Percentiles rank a stretch among this genome's conserved stretches.
These are phyloP conservation scores for Tenebrio molitor DNA, from an alignment of 1,140 invertebrate genomes.

Conservation along the genomic window DNA sequence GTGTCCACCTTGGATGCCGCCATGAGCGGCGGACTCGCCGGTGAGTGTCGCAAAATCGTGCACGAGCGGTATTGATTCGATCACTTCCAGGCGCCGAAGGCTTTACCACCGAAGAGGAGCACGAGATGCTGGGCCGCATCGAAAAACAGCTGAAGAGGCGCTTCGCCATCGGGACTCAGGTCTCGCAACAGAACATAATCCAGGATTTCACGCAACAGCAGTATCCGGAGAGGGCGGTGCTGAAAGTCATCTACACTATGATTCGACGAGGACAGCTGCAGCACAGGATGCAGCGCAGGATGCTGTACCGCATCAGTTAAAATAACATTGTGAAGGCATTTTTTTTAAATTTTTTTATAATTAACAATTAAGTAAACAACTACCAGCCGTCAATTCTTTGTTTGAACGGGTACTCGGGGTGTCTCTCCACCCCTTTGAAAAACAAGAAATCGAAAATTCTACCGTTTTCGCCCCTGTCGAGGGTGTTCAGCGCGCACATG, in stretches of 20 bases:
- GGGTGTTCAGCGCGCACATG: slow-evolving; percentile 67
- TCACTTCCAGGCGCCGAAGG: slow-evolving; percentile 88
- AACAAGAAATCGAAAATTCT: slow-evolving; percentile 73
- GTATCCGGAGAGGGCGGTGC: slow-evolving; percentile 89
- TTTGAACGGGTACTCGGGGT: slow-evolving; percentile 72
- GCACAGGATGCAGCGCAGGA: slow-evolving; percentile 95
- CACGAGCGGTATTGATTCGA: too few species aligned
- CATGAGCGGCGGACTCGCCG: slow-evolving; percentile 89
- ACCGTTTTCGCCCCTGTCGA: slow-evolving; percentile 71
- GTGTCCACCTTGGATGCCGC: slow-evolving; percentile 98
- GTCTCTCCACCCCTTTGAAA: slow-evolving; percentile 71
- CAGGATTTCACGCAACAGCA: slow-evolving; percentile 95
- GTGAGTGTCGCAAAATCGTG: slow-evolving; percentile 67
- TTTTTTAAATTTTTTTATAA: slow-evolving; percentile 4
- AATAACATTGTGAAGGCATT: not conserved
- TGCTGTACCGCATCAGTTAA: slow-evolving; percentile 89
- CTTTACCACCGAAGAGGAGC: slow-evolving; percentile 95
- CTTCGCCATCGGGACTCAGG: slow-evolving; percentile 96
- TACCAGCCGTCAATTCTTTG: slow-evolving; percentile 30
- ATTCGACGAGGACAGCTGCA: slow-evolving; percentile 95
- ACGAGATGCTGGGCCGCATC: slow-evolving; percentile 88
- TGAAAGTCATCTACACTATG: slow-evolving; percentile 95
- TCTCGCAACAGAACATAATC: slow-evolving; percentile 94
- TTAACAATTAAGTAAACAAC: slow-evolving; percentile 4
- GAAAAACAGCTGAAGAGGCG: slow-evolving; percentile 96